These are phyloP conservation scores for Bombus cullumanus DNA, from an alignment of 1,140 invertebrate genomes.

Conservation along the genomic window DNA sequence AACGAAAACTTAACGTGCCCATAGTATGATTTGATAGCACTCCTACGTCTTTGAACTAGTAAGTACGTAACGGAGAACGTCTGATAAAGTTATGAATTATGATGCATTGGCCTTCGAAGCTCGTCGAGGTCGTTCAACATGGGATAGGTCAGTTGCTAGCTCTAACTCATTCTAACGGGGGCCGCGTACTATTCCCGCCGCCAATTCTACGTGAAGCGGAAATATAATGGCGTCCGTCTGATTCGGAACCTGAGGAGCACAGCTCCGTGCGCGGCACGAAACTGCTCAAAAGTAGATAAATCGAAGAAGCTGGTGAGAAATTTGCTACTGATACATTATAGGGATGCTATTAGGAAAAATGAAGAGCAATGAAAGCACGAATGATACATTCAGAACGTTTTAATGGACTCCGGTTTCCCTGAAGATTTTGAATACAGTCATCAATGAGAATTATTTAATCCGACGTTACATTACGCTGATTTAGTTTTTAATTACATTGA, in stretches of 20 bases:
- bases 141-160: slow-evolving; percentile 34
- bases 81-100: slow-evolving; percentile 50
- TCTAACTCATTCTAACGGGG: slow-evolving; percentile 39
- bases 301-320: not conserved
- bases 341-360: not conserved
- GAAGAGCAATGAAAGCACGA: not conserved
- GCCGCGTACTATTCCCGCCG: not conserved
- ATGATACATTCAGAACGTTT: not conserved
- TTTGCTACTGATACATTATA: not conserved
- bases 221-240: slow-evolving; percentile 29
- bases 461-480: not conserved
- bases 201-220: slow-evolving; percentile 38
- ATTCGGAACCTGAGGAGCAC: not conserved
- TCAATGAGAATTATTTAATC: not conserved
- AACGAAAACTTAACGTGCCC: not conserved
- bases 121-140: slow-evolving; percentile 37
- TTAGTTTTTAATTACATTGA: not conserved
- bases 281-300: slow-evolving; percentile 6
- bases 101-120: slow-evolving; percentile 36
- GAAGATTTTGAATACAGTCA: not conserved
- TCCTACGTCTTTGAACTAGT: not conserved
- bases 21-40: not conserved
- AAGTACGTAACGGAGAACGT: not conserved
- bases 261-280: not conserved
- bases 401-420: not conserved